Base-by-base conservation (phyloP, 1,140 invertebrate species). In the Araneus ventricosus region DNA sequence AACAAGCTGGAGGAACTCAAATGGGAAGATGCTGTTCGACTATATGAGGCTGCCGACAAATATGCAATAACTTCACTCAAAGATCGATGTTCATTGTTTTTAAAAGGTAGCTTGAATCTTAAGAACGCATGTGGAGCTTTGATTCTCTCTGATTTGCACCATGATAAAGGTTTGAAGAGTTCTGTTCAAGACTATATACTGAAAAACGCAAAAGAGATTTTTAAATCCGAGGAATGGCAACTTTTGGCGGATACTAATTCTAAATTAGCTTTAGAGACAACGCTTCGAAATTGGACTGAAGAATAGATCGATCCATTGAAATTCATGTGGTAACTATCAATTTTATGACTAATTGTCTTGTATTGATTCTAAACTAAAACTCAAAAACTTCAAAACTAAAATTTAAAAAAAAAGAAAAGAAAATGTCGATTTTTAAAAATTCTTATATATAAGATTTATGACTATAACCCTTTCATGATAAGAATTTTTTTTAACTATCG, bases 101-200 rank as follows among this genome's bases (percentile, higher is more conserved):
- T 85, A 20, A 57, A 27, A 30, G 2, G 24, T 85, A 27, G 8
- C 2, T 7, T 52, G 3, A 4, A n/a, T 30, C 8, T 45, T 3
- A 5, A n/a, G 30, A 85, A 57, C 30, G 10, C 30, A 39, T 52
- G 22, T 30, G 45, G 57, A 7, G 6, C 20, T 8, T 27, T 85
- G 39, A 17, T 52, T 57, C 8, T 85, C 24, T n/a, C 82, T 45
- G 39, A n/a, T 34, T 27, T 24, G 24, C 41, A 59, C 57, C 27
- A n/a, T 8, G 82, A 85, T 24, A 10, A 52, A 45, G 20, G 57
- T 4, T 85, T 85, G 82, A 85, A 85, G 41, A 85, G 27, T 85
- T 17, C 22, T 20, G 8, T 4, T 10, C 41, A 27, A 39, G 41
- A 59, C 24, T n/a, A 57, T 24, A 30, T 27, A 52, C 8, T 45